Evolutionary conservation across 2,797 vertebrate genomes (phyloP).

Genomic region (Eptatretus atami): DNA sequence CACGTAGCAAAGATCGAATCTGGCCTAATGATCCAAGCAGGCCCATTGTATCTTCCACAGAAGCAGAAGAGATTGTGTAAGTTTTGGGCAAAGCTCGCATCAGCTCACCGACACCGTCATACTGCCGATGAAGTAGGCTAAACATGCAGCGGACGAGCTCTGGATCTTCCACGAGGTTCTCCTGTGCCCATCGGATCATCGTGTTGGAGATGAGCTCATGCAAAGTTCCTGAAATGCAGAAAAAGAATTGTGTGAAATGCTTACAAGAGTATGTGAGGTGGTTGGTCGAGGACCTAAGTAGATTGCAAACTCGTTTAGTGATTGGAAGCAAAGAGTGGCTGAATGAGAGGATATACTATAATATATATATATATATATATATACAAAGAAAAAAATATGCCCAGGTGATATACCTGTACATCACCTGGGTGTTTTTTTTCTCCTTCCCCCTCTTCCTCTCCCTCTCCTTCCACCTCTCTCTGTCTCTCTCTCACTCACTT

Average conservation of each 20-base stretch:
- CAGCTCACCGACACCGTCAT: constrained; percentile 78
- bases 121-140: constrained; percentile 58
- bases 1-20: constrained; percentile 68
- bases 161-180: constrained; percentile 62
- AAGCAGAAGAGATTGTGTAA: constrained; percentile 62
- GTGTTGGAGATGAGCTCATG: constrained; percentile 83
- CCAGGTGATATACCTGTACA: too few relatives aligned
- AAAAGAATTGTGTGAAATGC: not conserved
- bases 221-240: constrained; percentile 30
- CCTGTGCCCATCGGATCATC: constrained; percentile 82
- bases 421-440: too few relatives aligned
- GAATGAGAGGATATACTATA: too few relatives aligned
- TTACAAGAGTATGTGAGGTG: too few relatives aligned
- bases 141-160: constrained; percentile 80
- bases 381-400: too few relatives aligned
- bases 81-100: constrained; percentile 60
- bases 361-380: too few relatives aligned
- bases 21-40: constrained; percentile 65
- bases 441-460: too few relatives aligned
- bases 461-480: too few relatives aligned
- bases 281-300: too few relatives aligned
- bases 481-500: too few relatives aligned
- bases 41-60: constrained; percentile 55
- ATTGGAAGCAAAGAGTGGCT: too few relatives aligned
- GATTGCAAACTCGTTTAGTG: too few relatives aligned